phyloP scores from a whole-genome alignment of 2,797 vertebrate species.

The Thamnophis elegans region DNA sequence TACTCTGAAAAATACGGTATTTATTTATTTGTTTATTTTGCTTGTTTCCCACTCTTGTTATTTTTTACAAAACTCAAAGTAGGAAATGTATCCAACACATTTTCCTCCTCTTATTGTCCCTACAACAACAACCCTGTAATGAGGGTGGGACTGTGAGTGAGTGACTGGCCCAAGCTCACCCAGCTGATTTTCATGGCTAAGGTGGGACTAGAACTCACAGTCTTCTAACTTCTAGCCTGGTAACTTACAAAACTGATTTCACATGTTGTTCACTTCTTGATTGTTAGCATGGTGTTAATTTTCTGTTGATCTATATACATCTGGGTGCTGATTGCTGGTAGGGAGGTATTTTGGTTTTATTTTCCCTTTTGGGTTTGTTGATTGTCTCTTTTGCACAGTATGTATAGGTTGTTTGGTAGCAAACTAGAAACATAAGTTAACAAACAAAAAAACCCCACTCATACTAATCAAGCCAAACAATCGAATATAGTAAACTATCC shows the following conservation, averaged over 20 bases:
- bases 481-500: background rate
- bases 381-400: background rate
- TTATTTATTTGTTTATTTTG: too few species aligned
- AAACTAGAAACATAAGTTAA: background rate
- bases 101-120: too few species aligned
- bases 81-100: too few species aligned
- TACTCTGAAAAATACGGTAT: too few species aligned
- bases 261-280: background rate
- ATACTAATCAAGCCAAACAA: background rate
- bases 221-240: background rate
- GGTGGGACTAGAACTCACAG: background rate
- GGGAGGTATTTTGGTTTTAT: background rate
- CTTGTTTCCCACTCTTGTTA: too few species aligned
- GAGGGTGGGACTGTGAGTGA: too few species aligned
- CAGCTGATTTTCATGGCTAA: background rate
- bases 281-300: background rate
- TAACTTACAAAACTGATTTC: background rate
- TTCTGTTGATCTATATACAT: background rate
- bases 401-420: background rate
- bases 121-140: too few species aligned
- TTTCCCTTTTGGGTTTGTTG: background rate
- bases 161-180: too few species aligned
- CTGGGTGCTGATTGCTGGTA: background rate
- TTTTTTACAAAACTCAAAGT: too few species aligned
- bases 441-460: background rate